Evolutionary conservation across 2,113 vertebrate species (phyloP), one percentile per base, ranked within the genome.

Genomic region (Mystacornis crossleyi): DNA sequence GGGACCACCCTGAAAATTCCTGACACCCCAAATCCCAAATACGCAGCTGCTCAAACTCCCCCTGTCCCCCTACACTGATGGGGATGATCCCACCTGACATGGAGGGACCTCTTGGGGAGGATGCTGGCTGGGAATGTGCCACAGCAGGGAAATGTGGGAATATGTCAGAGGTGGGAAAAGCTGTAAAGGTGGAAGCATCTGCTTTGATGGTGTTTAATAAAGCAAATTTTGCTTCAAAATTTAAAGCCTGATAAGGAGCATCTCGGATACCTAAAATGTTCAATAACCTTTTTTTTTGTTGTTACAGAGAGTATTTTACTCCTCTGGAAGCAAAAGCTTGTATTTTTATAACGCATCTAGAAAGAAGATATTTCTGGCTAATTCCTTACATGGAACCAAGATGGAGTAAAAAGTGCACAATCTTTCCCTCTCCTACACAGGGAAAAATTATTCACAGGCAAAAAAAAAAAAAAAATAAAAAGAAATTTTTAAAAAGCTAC

Each of bases 351-450:
- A 24, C 1, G 0, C 19, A 45, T 50, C n/a, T 33, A 53, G 45
- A 78, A 86, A 38, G 50, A 50, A 67, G 9, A 2, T 86, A 66
- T 91, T 86, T 89, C 82, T 62, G 69, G 60, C 29, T 34, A 16
- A 45, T 69, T 86, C 95, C 90, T 90, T 95, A 96, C 29, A 90
- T 79, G 85, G 92, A 82, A 25, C 17, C n/a, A 58, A 93, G 73
- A 74, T 26, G 36, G 73, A 87, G 73, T 51, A 34, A 87, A 84
- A 95, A 66, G 21, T 28, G 53, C 84, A 61, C 45, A 55, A 55
- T 82, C 61, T 20, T 81, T 51, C 36, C 8, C 45, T 77, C 75
- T 91, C 93, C 92, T 82, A 94, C n/a, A 4, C 85, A 70, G 81
- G 62, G 34, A 72, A 94, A 95, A 87, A 92, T 36, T 69, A 94